Evolutionary conservation across 2,888 invertebrate genomes (phyloP).

Genomic region (Drosophila subsilvestris): DNA sequence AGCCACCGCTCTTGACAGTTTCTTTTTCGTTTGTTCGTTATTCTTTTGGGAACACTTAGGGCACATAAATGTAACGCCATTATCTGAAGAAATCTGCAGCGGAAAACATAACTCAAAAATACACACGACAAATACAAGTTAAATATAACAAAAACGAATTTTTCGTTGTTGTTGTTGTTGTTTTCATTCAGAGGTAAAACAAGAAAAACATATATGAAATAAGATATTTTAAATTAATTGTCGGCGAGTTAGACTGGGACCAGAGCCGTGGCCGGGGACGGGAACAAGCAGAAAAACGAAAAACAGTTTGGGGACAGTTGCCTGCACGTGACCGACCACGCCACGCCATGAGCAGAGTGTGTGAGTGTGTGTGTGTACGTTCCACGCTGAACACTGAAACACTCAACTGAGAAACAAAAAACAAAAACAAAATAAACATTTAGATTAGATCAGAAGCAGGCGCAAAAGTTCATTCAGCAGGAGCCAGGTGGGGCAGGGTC

Average conservation of each 20-base stretch:
- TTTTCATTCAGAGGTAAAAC: slow-evolving; percentile 25
- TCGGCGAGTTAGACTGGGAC: slow-evolving; percentile 27
- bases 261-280: background rate
- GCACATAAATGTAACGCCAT: slow-evolving; percentile 75
- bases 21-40: background rate
- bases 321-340: slow-evolving; percentile 65
- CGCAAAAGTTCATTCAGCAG: slow-evolving; percentile 70
- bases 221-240: slow-evolving; percentile 80
- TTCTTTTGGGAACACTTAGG: slow-evolving; percentile 53
- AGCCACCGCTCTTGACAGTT: background rate
- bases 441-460: slow-evolving; percentile 68
- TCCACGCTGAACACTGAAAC: slow-evolving; percentile 24
- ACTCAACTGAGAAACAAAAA: slow-evolving; percentile 5
- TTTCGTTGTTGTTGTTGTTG: too few species aligned
- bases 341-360: slow-evolving; percentile 5
- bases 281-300: slow-evolving; percentile 30
- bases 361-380: too few species aligned
- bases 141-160: slow-evolving; percentile 36
- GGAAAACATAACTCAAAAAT: slow-evolving; percentile 82
- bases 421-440: slow-evolving; percentile 57
- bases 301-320: slow-evolving; percentile 51
- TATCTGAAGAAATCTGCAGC: slow-evolving; percentile 74
- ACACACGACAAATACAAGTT: slow-evolving; percentile 44
- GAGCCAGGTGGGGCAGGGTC: slow-evolving; percentile 7
- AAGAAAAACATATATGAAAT: slow-evolving; percentile 68